Evolutionary conservation across 2,888 invertebrate genomes (phyloP).

Genomic region (Axea sp.): DNA sequence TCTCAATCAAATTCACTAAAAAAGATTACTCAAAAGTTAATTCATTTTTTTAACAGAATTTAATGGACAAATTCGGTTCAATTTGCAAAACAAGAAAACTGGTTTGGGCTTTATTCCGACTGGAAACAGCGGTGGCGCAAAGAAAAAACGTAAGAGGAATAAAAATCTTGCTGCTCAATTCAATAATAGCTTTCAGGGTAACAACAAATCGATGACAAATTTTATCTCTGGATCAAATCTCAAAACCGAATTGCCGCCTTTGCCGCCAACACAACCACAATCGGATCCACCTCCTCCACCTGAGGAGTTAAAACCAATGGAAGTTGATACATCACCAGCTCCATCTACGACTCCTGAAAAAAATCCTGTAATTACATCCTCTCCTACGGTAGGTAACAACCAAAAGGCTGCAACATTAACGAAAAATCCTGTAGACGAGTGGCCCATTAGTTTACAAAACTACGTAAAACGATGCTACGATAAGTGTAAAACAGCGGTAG

Average conservation of each 20-base stretch:
- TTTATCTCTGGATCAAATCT: conserved; percentile 67
- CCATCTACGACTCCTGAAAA: conserved; percentile 63
- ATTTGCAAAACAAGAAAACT: conserved; percentile 78
- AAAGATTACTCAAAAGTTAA: too few species aligned
- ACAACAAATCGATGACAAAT: conserved; percentile 63
- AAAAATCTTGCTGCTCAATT: conserved; percentile 80
- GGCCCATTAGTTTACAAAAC: conserved; percentile 89
- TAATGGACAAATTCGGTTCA: conserved; percentile 76
- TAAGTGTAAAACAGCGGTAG: conserved; percentile 91
- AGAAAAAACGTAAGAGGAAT: conserved; percentile 89
- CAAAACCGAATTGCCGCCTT: conserved; percentile 79
- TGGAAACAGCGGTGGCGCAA: conserved; percentile 81
- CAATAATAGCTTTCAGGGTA: conserved; percentile 79
- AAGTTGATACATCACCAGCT: conserved; percentile 72
- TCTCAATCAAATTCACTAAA: too few species aligned
- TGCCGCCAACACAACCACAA: conserved; percentile 80
- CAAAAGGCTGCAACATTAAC: conserved; percentile 57
- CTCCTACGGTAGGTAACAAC: conserved; percentile 68
- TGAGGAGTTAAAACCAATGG: conserved; percentile 76
- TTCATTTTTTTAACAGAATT: conserved; percentile 67
- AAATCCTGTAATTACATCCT: conserved; percentile 23
- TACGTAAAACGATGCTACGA: conserved; percentile 96
- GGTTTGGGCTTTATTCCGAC: conserved; percentile 73
- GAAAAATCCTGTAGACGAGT: conserved; percentile 83
- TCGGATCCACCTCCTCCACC: conserved; percentile 81